Evolutionary conservation across 2,888 invertebrate genomes (phyloP), one percentile per base, ranked within the genome.

Genomic region (Choristoneura rosaceana): DNA sequence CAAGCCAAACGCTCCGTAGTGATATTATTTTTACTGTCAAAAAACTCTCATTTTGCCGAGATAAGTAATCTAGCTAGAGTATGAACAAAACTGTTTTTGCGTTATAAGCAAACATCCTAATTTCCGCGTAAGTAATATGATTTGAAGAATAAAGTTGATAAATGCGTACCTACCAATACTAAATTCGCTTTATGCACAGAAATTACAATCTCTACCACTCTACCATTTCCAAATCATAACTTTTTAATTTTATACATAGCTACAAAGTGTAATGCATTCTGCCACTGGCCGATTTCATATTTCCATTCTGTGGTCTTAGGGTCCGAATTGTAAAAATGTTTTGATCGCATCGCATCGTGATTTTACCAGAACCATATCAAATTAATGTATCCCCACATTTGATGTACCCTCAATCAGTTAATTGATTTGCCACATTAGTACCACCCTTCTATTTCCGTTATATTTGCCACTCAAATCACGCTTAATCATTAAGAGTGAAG

Each of bases 361-460:
- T 88, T 87, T 87, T 86, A 86, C 83, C 84, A 82, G 80, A 74
- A 69, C 70, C 70, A 63, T 74, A 74, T 74, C 45, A 59, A 76
- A 78, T 79, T 78, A 68, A 76, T 76, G 52, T 68, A 76, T 59
- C 77, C 75, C 76, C 75, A 71, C 65, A 71, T 58, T 64, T 41
- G 17, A 67, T 69, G 58, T 45, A 61, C 75, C 70, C 62, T 68
- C 90, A 92, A 92, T 93, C 85, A 90, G 87, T 87, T 91, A 92
- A 93, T 92, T 90, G 90, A 90, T 90, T 89, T 84, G 84, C 82
- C 86, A 87, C 87, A 88, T 90, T 87, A 86, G 73, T 73, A 73
- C 70, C 58, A 78, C 73, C 74, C 79, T 76, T 75, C 69, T 69
- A 68, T 41, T 69, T 60, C 73, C 63, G 63, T 47, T 59, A 60